A percentile compares a stretch with the other conserved stretches of the same genome.
Conservation (phyloP, 37 sponge, comb jelly and placozoan genomes). For the Halisarca cf. caerulea region DNA sequence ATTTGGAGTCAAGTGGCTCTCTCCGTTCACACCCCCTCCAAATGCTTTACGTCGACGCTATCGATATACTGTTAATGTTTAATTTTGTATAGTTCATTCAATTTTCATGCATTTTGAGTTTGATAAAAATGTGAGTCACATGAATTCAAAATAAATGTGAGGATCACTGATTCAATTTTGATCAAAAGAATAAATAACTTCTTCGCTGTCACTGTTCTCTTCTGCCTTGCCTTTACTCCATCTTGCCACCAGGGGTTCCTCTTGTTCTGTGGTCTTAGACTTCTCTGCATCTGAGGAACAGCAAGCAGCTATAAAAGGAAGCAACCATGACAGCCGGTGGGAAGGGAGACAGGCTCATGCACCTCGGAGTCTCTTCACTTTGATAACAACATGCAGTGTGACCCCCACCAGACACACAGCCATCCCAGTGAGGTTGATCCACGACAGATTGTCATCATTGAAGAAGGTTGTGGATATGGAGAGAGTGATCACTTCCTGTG, state of each 20-base stretch:
- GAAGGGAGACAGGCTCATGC: neutral
- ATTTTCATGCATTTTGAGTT: no score
- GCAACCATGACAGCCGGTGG: neutral
- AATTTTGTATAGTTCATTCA: neutral
- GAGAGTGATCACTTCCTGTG: slow-evolving; percentile 85
- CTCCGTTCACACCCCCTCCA: slow-evolving; percentile 78
- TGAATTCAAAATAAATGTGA: no score
- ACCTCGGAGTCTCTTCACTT: slow-evolving; percentile 54
- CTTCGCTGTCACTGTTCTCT: neutral
- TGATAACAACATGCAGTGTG: slow-evolving; percentile 72
- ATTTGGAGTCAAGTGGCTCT: slow-evolving; percentile 72
- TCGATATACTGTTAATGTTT: slow-evolving; percentile 10
- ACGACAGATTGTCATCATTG: slow-evolving; percentile 64
- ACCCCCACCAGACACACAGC: slow-evolving; percentile 88
- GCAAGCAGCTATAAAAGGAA: neutral
- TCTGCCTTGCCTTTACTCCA: neutral
- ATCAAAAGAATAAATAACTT: neutral
- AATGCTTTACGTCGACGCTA: slow-evolving; percentile 16
- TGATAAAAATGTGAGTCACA: no score
- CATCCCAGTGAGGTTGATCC: slow-evolving; percentile 86
- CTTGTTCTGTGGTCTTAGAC: neutral
- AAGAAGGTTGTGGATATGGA: slow-evolving; percentile 71
- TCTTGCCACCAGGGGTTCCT: slow-evolving; percentile 4
- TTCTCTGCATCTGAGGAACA: neutral
- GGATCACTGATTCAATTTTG: neutral